phyloP scores from a whole-genome alignment of 2,797 vertebrate genomes.

The Coilia nasus region DNA sequence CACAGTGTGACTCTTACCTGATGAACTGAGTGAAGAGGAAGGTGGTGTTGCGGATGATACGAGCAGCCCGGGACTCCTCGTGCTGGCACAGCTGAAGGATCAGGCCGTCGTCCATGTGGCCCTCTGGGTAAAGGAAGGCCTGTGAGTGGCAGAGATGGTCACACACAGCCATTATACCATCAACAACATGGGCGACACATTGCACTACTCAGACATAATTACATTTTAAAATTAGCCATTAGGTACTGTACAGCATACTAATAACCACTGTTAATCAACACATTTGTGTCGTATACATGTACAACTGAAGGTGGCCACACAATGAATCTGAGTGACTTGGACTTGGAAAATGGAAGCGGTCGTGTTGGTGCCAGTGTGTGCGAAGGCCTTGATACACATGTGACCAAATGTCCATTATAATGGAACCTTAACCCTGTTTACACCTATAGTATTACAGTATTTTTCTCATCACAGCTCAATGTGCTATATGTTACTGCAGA shows the following conservation, averaged over 20 bases:
- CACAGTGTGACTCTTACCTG: conserved; percentile 67
- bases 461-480: not conserved
- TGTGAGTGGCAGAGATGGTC: conserved; percentile 54
- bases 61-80: conserved; percentile 93
- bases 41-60: conserved; percentile 95
- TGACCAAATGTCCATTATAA: not conserved
- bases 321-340: no score
- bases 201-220: not conserved
- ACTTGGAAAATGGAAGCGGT: no score
- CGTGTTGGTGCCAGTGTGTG: no score
- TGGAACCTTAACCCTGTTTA: not conserved
- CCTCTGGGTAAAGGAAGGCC: conserved; percentile 95
- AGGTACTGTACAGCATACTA: no score
- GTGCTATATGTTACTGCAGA: not conserved
- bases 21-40: conserved; percentile 91
- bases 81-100: conserved; percentile 92
- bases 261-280: no score
- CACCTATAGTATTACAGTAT: not conserved
- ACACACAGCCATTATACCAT: not conserved
- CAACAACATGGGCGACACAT: not conserved
- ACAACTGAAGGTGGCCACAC: no score
- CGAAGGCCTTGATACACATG: no score
- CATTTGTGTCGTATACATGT: no score
- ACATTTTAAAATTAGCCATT: not conserved
- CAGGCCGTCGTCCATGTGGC: conserved; percentile 97